Percentiles rank a stretch among this genome's conserved stretches.
Evolutionary conservation across 2,113 vertebrate genomes (phyloP).

Genomic region (Hydrochoerus hydrochaeris): DNA sequence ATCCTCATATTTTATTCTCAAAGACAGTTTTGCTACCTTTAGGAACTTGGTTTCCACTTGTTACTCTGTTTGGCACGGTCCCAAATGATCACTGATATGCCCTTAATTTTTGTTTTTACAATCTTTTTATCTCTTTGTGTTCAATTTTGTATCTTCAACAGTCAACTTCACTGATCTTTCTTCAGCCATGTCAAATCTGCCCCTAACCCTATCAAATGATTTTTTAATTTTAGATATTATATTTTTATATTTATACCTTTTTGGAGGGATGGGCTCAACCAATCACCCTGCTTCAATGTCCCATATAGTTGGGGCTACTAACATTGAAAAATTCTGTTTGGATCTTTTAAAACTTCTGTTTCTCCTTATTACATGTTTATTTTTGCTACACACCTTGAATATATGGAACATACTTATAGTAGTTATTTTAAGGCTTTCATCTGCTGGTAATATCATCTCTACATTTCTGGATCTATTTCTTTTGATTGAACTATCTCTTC

Average conservation of each 20-base stretch:
- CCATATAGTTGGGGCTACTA: background rate
- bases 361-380: background rate
- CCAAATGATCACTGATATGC: background rate
- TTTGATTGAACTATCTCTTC: background rate
- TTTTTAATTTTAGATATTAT: background rate
- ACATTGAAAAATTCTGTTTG: background rate
- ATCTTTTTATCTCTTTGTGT: background rate
- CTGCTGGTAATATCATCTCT: background rate
- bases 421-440: background rate
- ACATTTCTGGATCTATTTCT: background rate
- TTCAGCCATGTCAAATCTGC: background rate
- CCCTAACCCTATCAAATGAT: background rate
- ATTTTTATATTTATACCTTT: background rate
- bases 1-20: background rate
- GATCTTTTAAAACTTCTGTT: background rate
- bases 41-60: background rate
- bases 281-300: background rate
- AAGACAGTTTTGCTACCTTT: accelerated
- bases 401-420: background rate
- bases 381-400: background rate
- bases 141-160: slow-evolving; percentile 28
- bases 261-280: background rate
- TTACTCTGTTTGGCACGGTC: background rate
- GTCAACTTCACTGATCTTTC: slow-evolving; percentile 12
- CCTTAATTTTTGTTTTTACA: background rate